phyloP scores from a whole-genome alignment of 2,113 vertebrate species.

The Apteryx owenii region DNA sequence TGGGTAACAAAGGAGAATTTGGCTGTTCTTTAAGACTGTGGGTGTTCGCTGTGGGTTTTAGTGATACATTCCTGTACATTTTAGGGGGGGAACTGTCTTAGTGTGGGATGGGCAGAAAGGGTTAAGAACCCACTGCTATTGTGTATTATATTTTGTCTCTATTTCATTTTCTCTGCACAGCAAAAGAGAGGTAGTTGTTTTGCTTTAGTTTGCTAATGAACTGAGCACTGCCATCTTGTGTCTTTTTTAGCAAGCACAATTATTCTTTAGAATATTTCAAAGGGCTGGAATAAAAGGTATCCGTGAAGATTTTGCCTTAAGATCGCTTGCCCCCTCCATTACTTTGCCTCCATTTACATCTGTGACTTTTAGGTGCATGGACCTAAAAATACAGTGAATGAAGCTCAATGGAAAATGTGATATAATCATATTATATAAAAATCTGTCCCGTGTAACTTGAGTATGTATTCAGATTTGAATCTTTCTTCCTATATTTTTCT shows the following conservation, averaged over 20 bases:
- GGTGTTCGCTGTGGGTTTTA: conserved; percentile 18
- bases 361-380: background rate
- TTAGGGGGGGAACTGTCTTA: background rate
- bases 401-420: background rate
- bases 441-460: background rate
- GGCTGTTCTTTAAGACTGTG: background rate
- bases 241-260: background rate
- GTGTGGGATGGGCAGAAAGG: background rate
- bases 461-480: background rate
- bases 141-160: background rate
- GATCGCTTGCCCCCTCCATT: background rate
- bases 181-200: background rate
- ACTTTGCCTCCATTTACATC: background rate
- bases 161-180: background rate
- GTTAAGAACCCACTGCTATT: conserved; percentile 10
- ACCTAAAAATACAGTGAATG: background rate
- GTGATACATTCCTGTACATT: background rate
- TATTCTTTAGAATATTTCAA: background rate
- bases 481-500: background rate
- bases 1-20: background rate
- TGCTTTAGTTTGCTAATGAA: background rate
- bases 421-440: background rate
- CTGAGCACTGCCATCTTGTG: conserved; percentile 66
- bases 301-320: accelerated
- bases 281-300: background rate